Evolutionary conservation across 2,113 vertebrate genomes (phyloP), one percentile per base, ranked within the genome.

Genomic region (Poeciliopsis retropinna): DNA sequence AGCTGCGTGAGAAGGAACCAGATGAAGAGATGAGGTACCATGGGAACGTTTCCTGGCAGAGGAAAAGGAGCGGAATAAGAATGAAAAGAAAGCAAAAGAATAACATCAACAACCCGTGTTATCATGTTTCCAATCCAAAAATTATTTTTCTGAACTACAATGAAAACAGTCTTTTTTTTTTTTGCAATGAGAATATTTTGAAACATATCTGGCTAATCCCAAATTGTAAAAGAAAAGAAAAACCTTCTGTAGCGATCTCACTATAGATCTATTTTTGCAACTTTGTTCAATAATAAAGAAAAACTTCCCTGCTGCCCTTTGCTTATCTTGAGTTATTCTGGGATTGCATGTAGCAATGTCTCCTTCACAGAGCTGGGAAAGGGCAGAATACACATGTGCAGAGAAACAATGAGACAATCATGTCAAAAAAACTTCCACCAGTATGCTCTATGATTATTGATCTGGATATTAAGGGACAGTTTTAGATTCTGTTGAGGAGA

Each of bases 1-100:
- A 76, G 57, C 79, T 86, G 79, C 83, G 79, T 92, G 90, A 91
- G 82, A n/a, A 22, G 85, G 60, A 65, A 87, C 73, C 78, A 73
- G 86, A 88, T 87, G 81, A 88, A 82, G 61, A 87, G 84, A 86
- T 84, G 81, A 80, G 66, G 71, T 68, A 41, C 83, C 88, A 67
- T 64, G 88, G 82, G 88, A 93, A 85, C 60, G 34, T 76, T 90
- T 86, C 70, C 65, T 84, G 76, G 63, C 73, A 83, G 66, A n/a
- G n/a, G 25, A 57, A 54, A 63, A 31, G 30, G 67, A 79, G 39
- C 27, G 15, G 1, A 86, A 80, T 60, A 66, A 70, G 70, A 70
- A 31, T 70, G 78, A 73, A 76, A 73, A 80, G 60, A 66, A 64
- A 44, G 47, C 30, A 62, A 78, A 51, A 57, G 51, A 57, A 57